Base-by-base conservation (phyloP, 2,888 invertebrate species). In the Molorchus minor region DNA sequence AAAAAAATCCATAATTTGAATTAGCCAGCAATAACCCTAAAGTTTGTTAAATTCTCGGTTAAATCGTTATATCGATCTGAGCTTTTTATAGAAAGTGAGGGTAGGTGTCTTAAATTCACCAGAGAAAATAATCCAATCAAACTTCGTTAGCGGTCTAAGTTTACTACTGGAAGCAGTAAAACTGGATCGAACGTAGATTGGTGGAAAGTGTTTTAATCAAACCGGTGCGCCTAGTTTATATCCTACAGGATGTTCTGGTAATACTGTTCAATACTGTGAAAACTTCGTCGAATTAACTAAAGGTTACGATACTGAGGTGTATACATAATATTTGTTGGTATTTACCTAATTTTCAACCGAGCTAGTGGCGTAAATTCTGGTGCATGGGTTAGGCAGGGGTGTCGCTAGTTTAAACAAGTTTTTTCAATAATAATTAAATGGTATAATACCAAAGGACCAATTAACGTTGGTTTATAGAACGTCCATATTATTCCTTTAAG, bases 171-270 rank as follows among this genome's bases (percentile, higher is more conserved):
- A 38, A 61, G 63, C 59, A 55, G 47, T 65, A 71, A 67, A 68
- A 59, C 54, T 64, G 62, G 68, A 69, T 67, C 56, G 68, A 58
- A 66, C 69, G 57, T 64, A 67, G 69, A 71, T 68, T 68, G 68
- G 67, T 69, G 66, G 68, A 71, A 69, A 71, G 66, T 69, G 68
- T 67, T 71, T 71, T 69, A 71, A 71, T 68, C 68, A 68, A 65
- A 63, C 49, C 41, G 52, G 41, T 41, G 53, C 41, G 62, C 35
- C 65, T 54, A 57, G 41, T 59, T 61, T 12, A 33, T 33, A 25
- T n/a, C 4, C 4, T 25, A 25, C 8, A 25, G 25, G 25, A 25
- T 25, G 25, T 25, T n/a, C n/a, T n/a, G n/a, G n/a, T n/a, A n/a
- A n/a, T n/a, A n/a, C n/a, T 25, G 25, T 8, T 25, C 25, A 25